Base-by-base conservation (phyloP, 1,140 invertebrate genomes). In the Calephelis nemesis region DNA sequence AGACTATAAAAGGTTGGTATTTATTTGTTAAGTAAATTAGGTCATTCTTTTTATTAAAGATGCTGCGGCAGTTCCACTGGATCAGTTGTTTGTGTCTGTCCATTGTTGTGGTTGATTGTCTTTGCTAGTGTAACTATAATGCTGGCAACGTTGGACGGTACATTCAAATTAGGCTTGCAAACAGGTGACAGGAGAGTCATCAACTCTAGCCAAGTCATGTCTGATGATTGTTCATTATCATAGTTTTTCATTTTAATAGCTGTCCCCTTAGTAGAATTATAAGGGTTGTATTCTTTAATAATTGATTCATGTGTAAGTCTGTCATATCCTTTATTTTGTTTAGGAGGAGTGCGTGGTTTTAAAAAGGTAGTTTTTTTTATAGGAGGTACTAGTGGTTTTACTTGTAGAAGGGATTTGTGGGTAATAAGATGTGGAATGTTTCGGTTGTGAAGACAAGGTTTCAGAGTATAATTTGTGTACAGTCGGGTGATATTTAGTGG, bases 151-250 rank as follows among this genome's bases (percentile, higher is more conserved):
- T n/a, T n/a, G n/a, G n/a, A n/a, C n/a, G n/a, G n/a, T n/a, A n/a
- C n/a, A n/a, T n/a, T n/a, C n/a, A n/a, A n/a, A n/a, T n/a, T n/a
- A n/a, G n/a, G n/a, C n/a, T n/a, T n/a, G n/a, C n/a, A n/a, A n/a
- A n/a, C n/a, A n/a, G n/a, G n/a, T n/a, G n/a, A n/a, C n/a, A n/a
- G n/a, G n/a, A n/a, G n/a, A n/a, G n/a, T n/a, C 4, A 58, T 58
- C 30, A 58, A 58, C 54, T 58, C 54, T 12, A n/a, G n/a, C n/a
- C n/a, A n/a, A n/a, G 30, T 39, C 54, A 60, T 60, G 39, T 58
- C 54, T 12, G 10, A n/a, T 60, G 54, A 39, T 5, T 4, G 4
- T 58, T 58, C 30, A 30, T 58, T 11, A 58, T 39, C 30, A 58
- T 12, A n/a, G n/a, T n/a, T 6, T 1, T 58, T 58, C 10, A 58